phyloP scores from a whole-genome alignment of 2,797 vertebrate species.

The Allenopithecus nigroviridis region DNA sequence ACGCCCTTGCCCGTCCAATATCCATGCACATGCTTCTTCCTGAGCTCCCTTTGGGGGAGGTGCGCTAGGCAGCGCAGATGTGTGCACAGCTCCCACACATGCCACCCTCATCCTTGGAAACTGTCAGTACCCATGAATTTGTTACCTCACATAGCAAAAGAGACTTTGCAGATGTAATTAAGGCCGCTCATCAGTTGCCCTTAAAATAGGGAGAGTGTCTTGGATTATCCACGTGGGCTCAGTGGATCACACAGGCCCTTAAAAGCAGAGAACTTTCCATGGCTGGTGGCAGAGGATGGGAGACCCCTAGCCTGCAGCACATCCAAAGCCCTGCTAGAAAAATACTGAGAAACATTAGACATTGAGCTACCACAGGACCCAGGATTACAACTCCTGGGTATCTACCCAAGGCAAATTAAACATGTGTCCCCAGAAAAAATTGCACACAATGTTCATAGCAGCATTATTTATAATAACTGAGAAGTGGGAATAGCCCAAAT shows the following conservation, averaged over 20 bases:
- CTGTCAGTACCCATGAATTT: not conserved
- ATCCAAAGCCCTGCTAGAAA: not conserved
- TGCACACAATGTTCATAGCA: not conserved
- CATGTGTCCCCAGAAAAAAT: not conserved
- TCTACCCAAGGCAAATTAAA: not conserved
- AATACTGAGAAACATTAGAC: not conserved
- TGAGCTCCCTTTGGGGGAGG: not conserved
- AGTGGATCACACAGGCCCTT: not conserved
- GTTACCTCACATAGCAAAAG: not conserved
- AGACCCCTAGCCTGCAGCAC: not conserved
- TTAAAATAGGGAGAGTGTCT: not conserved
- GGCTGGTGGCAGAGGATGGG: not conserved
- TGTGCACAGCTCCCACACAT: not conserved
- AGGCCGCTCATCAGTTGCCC: not conserved
- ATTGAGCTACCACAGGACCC: not conserved
- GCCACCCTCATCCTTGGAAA: not conserved
- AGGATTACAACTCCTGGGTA: not conserved
- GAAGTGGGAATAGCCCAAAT: not conserved
- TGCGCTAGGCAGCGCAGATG: not conserved
- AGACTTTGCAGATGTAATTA: not conserved
- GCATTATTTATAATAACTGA: not conserved
- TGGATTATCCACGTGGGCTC: not conserved
- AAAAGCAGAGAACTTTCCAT: not conserved
- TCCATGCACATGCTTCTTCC: not conserved
- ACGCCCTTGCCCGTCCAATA: not conserved